Percentiles rank a stretch among this genome's conserved stretches.
phyloP scores from a whole-genome alignment of 2,113 vertebrate genomes.

The Datnioides undecimradiatus region DNA sequence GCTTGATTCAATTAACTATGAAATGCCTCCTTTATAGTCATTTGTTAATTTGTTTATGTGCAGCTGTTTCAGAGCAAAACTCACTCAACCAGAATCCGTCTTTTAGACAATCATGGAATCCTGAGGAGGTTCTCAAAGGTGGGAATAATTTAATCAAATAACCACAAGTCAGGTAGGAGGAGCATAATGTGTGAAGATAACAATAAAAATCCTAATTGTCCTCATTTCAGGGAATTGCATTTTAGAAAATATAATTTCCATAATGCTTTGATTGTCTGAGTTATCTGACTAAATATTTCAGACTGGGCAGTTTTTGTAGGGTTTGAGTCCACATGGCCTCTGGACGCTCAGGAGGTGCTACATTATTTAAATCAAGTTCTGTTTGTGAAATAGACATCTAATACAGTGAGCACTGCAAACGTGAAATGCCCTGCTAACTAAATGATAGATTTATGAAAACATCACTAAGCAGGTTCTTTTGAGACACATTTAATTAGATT shows the following conservation, averaged over 20 bases:
- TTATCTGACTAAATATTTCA: conserved; percentile 50
- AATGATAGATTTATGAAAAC: conserved; percentile 35
- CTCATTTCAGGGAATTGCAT: background rate
- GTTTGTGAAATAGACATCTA: conserved; percentile 38
- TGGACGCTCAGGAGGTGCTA: conserved; percentile 50
- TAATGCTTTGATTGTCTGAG: conserved; percentile 35
- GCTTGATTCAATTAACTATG: conserved; percentile 68
- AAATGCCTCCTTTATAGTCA: conserved; percentile 69
- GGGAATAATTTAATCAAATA: background rate
- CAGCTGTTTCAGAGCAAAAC: conserved; percentile 67
- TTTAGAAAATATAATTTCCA: background rate
- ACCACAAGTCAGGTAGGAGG: background rate
- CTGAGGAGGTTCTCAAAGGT: conserved; percentile 31
- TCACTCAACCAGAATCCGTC: conserved; percentile 71
- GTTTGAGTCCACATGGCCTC: conserved; percentile 44
- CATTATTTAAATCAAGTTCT: conserved; percentile 61
- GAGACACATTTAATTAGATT: conserved; percentile 13
- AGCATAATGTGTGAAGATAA: background rate
- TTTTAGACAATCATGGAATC: conserved; percentile 44
- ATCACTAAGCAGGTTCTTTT: conserved; percentile 9
- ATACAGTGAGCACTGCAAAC: conserved; percentile 19
- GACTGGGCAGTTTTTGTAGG: conserved; percentile 48
- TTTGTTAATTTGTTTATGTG: conserved; percentile 74
- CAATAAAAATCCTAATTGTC: background rate
- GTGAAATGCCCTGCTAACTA: conserved; percentile 25